These are phyloP conservation scores for Indicator indicator DNA, from an alignment of 2,113 vertebrate genomes.

Conservation along the genomic window DNA sequence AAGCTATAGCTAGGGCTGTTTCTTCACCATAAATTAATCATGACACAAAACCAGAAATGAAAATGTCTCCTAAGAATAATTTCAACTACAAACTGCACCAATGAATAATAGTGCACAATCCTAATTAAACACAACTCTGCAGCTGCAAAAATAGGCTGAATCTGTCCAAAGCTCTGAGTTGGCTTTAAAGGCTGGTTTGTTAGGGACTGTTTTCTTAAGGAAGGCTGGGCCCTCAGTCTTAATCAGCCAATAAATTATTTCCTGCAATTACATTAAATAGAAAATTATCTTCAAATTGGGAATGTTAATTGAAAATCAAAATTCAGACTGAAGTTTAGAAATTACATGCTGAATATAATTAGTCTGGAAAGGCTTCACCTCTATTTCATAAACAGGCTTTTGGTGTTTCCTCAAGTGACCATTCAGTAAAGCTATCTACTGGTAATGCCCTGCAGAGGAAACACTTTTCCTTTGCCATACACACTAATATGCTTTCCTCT, in stretches of 20 bases:
- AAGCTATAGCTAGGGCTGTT: conserved; percentile 70
- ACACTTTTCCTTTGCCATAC: neutral
- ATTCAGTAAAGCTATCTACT: conserved; percentile 68
- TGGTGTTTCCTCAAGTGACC: conserved; percentile 82
- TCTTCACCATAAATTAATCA: conserved; percentile 79
- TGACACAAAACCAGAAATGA: conserved; percentile 78
- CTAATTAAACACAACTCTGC: conserved; percentile 84
- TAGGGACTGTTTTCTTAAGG: conserved; percentile 84
- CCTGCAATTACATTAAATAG: conserved; percentile 94
- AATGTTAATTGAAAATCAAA: conserved; percentile 96
- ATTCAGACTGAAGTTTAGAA: conserved; percentile 91
- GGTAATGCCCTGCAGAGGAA: conserved; percentile 73
- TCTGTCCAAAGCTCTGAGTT: conserved; percentile 80
- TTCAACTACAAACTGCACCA: conserved; percentile 76
- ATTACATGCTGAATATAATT: conserved; percentile 82
- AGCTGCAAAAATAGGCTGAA: conserved; percentile 92
- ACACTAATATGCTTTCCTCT: neutral
- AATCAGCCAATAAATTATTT: conserved; percentile 97
- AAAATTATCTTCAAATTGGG: conserved; percentile 91
- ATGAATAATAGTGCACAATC: conserved; percentile 83
- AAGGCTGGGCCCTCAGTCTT: conserved; percentile 87
- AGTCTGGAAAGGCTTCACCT: conserved; percentile 80
- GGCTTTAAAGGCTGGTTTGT: conserved; percentile 80
- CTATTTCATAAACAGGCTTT: conserved; percentile 80
- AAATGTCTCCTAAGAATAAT: conserved; percentile 82